Base-by-base conservation (phyloP, 2,888 invertebrate species). In the Aradus depressus region DNA sequence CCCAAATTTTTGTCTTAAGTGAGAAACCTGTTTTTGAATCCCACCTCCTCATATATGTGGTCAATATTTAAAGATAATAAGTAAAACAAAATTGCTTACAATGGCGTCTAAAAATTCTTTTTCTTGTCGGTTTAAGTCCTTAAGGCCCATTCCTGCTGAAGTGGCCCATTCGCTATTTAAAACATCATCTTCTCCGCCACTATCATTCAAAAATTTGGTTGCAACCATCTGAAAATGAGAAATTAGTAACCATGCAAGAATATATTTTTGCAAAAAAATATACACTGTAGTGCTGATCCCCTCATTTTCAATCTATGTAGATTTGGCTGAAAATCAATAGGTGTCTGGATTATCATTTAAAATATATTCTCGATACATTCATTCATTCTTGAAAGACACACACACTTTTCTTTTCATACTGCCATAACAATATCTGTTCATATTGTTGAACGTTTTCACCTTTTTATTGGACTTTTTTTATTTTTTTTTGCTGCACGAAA, bases 181-280 rank as follows among this genome's bases (percentile, higher is more conserved):
- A 57, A 90, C 87, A 67, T 91, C 90, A 64, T 92, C 92, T 57
- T 87, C 84, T 65, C 89, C 88, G 34, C 91, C 92, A 63, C 89
- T 86, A 63, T 93, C 92, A 69, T 93, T 87, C 60, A 92, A 72
- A 69, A 90, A 95, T 73, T 97, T 97, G 63, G 90, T 92, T 49
- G 96, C 93, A 62, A 96, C 84, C 85, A 96, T 86, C 93, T 93
- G 66, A 8, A 66, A 59, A 58, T 62, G 57, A 54, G 52, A 56
- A 51, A 56, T 14, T 43, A 6, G 16, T 14, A 16, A 37, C n/a
- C n/a, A n/a, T n/a, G n/a, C n/a, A n/a, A 37, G 18, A 19, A 39
- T 18, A 39, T 3, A 39, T n/a, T 39, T 18, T 4, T 34, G 3
- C 18, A 3, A 18, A 19, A 37, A 37, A 18, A 37, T 10, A n/a